A percentile compares a stretch with the other conserved stretches of the same genome.
Conservation (phyloP, 2,113 vertebrate genomes). For the Suncus etruscus region DNA sequence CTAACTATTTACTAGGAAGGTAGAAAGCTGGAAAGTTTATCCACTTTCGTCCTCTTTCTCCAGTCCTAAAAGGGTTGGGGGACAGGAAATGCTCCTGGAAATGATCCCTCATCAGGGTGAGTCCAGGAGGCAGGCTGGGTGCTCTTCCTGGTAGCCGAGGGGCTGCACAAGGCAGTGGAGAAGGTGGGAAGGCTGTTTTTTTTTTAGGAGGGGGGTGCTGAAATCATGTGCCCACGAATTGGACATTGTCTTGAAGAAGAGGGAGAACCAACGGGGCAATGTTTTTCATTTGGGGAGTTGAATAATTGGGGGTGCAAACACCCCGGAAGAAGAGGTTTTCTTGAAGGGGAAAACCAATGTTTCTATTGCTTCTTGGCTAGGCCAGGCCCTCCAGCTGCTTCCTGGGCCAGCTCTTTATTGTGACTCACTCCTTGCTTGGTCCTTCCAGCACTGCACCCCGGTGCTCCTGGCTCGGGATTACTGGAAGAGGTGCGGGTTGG, state of each 20-base stretch:
- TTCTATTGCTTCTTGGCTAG: neutral
- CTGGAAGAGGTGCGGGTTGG: neutral
- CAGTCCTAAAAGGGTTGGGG: neutral
- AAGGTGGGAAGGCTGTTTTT: neutral
- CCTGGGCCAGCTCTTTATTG: neutral
- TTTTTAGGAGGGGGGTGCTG: neutral
- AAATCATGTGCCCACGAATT: neutral
- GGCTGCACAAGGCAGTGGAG: neutral
- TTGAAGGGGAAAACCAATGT: neutral
- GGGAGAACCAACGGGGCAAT: neutral
- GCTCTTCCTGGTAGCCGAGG: neutral
- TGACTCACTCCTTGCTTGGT: neutral
- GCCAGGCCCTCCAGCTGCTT: neutral
- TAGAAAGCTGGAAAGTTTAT: neutral
- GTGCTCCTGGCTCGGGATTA: neutral
- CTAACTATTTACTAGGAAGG: neutral
- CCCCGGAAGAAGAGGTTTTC: neutral
- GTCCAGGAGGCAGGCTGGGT: neutral
- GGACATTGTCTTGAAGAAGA: neutral
- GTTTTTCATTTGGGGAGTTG: neutral
- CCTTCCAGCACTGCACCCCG: neutral
- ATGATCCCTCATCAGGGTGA: neutral
- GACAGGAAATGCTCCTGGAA: neutral
- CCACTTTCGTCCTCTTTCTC: neutral
- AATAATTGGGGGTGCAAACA: neutral